These are phyloP conservation scores for Ictalurus punctatus DNA, from an alignment of 2,113 vertebrate species.

Conservation along the genomic window DNA sequence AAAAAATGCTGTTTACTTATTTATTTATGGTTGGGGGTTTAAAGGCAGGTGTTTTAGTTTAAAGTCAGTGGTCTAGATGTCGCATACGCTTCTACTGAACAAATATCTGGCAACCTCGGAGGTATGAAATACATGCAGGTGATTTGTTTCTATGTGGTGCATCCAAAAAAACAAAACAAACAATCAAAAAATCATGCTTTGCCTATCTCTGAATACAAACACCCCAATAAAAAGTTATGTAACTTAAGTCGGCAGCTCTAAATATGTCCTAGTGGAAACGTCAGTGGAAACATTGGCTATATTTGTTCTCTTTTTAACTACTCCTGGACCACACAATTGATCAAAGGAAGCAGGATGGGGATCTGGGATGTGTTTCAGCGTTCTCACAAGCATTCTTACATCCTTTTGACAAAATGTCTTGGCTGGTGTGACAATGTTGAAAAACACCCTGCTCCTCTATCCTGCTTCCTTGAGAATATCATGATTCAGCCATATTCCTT, in stretches of 20 bases:
- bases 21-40: too few species aligned
- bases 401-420: not conserved
- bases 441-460: not conserved
- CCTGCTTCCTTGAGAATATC: not conserved
- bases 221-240: not conserved
- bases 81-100: not conserved
- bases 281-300: not conserved
- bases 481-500: not conserved
- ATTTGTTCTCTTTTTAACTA: not conserved
- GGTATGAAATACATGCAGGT: not conserved
- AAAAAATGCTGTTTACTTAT: not conserved
- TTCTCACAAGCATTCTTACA: not conserved
- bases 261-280: not conserved
- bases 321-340: not conserved
- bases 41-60: not conserved
- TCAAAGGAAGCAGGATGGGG: conserved; percentile 9
- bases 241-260: not conserved
- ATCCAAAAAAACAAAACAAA: not conserved
- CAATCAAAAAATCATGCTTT: not conserved
- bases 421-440: not conserved
- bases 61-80: not conserved
- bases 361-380: not conserved
- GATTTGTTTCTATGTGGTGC: not conserved
- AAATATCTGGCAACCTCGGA: not conserved
- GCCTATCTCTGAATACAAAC: not conserved